Percentiles rank a stretch among this genome's conserved stretches.
Conservation (phyloP, 2,797 vertebrate genomes). For the Graptemys geographica region DNA sequence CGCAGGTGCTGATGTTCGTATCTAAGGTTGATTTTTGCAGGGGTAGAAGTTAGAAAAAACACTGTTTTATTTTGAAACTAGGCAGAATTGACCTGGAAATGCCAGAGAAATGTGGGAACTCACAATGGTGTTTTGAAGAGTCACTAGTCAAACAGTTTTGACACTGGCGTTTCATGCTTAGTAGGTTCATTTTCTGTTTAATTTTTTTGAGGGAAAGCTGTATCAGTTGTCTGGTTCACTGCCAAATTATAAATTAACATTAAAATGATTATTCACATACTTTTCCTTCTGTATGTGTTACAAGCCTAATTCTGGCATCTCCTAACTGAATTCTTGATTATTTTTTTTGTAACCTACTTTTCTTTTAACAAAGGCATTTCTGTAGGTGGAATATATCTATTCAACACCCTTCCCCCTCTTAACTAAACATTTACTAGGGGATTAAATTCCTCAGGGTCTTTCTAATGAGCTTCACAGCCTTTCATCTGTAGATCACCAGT, state of each 20-base stretch:
- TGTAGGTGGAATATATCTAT: neutral
- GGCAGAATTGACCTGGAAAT: neutral
- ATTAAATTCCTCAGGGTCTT: neutral
- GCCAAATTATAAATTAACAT: neutral
- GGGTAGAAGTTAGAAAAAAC: neutral
- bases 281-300: neutral
- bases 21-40: neutral
- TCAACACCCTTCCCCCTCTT: neutral
- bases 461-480: rapidly evolving
- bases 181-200: neutral
- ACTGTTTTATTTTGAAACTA: neutral
- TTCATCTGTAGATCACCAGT: neutral
- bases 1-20: neutral
- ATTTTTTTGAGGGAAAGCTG: neutral
- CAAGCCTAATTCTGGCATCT: neutral
- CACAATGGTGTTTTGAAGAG: neutral
- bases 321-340: neutral
- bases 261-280: neutral
- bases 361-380: neutral
- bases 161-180: neutral
- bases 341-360: neutral
- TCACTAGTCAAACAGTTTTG: neutral
- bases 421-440: rapidly evolving
- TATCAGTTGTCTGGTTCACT: neutral
- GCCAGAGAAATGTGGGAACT: neutral